phyloP scores from a whole-genome alignment of 2,888 invertebrate genomes.

The Trachelus stipa region DNA sequence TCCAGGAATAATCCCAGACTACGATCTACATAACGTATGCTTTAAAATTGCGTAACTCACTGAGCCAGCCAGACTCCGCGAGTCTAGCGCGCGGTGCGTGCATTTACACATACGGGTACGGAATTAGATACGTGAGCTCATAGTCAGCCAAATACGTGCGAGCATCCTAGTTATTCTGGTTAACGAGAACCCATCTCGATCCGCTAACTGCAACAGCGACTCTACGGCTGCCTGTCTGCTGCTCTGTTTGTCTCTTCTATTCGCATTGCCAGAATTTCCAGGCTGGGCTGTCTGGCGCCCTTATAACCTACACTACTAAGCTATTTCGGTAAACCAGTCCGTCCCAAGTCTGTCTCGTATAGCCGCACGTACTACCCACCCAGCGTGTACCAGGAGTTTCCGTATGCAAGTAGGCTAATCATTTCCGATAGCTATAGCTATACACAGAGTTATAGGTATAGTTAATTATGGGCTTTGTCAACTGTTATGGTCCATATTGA shows the following conservation, averaged over 20 bases:
- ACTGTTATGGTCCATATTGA: neutral
- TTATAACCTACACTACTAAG: neutral
- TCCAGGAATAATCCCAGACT: neutral
- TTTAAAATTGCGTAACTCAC: neutral
- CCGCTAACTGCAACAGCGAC: neutral
- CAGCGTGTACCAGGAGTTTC: neutral
- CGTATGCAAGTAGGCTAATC: neutral
- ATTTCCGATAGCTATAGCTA: neutral
- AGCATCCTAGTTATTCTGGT: neutral
- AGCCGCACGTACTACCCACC: neutral
- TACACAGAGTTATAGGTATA: neutral
- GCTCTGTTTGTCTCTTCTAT: neutral
- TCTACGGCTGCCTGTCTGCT: neutral
- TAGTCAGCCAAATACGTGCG: neutral
- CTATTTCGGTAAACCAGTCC: neutral
- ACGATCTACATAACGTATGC: neutral
- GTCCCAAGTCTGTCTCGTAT: neutral
- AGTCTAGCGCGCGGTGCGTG: neutral
- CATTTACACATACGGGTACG: neutral
- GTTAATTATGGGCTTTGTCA: neutral
- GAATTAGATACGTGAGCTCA: neutral
- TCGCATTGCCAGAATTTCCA: slow-evolving; percentile 30
- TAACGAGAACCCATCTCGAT: neutral
- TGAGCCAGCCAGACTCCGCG: neutral
- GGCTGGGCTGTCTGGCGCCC: slow-evolving; percentile 44